Percentiles rank a stretch among this genome's conserved stretches.
These are phyloP conservation scores for Triplophysa yarkandensis DNA, from an alignment of 2,797 vertebrate genomes.

Conservation along the genomic window DNA sequence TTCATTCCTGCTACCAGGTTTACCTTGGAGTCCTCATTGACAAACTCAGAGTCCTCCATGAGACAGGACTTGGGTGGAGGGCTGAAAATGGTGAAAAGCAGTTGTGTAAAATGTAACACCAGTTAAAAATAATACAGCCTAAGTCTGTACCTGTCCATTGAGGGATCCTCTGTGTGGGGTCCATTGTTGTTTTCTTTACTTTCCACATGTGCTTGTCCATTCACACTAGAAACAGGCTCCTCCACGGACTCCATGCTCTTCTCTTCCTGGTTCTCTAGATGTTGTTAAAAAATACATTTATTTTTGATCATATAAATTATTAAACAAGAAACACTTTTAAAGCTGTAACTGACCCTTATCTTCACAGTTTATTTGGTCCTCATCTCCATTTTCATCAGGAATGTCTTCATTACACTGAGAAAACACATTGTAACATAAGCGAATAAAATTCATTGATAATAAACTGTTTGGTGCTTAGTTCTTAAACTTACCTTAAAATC, in stretches of 20 bases:
- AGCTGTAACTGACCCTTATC: conserved; percentile 56
- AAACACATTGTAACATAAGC: not conserved
- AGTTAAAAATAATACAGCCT: not conserved
- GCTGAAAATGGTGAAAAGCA: conserved; percentile 69
- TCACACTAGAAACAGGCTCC: conserved; percentile 63
- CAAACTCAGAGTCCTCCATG: conserved; percentile 69
- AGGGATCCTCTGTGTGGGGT: conserved; percentile 64
- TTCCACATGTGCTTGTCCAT: conserved; percentile 68
- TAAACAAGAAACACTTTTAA: not conserved
- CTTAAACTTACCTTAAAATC: conserved; percentile 79
- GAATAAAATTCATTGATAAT: no score
- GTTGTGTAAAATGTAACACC: no score
- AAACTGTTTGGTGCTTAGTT: not conserved
- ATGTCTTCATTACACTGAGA: conserved; percentile 64
- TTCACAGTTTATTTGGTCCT: conserved; percentile 67
- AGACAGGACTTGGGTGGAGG: conserved; percentile 68
- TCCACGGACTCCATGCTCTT: conserved; percentile 46
- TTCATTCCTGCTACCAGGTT: conserved; percentile 73
- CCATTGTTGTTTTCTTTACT: conserved; percentile 74
- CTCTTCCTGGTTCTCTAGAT: conserved; percentile 40
- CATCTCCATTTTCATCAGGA: conserved; percentile 65
- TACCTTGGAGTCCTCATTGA: conserved; percentile 72
- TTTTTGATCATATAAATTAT: not conserved
- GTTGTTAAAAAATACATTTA: not conserved
- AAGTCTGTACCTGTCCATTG: conserved; percentile 76